Conservation (phyloP, 2,113 vertebrate genomes). For the Pluvialis apricaria region DNA sequence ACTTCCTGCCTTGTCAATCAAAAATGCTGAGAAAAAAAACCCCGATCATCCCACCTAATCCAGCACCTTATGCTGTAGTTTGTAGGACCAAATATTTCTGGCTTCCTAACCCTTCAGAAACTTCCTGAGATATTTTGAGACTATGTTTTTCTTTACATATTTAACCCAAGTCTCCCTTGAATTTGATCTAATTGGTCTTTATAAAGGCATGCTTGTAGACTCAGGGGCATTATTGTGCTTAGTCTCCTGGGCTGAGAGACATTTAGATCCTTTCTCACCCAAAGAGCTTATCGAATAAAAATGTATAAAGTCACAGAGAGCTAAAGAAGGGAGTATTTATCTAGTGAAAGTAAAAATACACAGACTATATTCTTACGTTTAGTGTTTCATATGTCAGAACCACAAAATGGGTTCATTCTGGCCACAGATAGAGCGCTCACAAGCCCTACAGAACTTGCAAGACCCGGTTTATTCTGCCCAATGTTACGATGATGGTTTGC, state of each 20-base stretch:
- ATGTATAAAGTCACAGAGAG: background rate
- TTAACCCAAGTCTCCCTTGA: background rate
- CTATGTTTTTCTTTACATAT: background rate
- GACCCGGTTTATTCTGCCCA: background rate
- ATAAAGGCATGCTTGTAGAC: background rate
- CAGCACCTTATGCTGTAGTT: background rate
- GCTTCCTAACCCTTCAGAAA: background rate
- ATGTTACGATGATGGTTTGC: rapidly evolving
- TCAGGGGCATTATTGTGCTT: background rate
- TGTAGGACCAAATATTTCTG: background rate
- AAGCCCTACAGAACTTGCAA: background rate
- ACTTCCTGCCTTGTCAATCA: background rate
- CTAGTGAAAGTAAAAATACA: background rate
- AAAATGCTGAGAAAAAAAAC: background rate
- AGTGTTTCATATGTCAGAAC: background rate
- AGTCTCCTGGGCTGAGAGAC: background rate
- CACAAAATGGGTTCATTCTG: background rate
- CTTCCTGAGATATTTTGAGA: background rate
- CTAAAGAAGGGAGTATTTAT: background rate
- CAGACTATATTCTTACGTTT: background rate
- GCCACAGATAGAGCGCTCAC: background rate
- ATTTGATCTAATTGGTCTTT: background rate
- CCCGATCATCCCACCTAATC: background rate
- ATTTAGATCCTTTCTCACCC: background rate
- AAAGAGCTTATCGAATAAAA: background rate